phyloP scores from a whole-genome alignment of 1,140 invertebrate species.

The Drosophila nebulosa region DNA sequence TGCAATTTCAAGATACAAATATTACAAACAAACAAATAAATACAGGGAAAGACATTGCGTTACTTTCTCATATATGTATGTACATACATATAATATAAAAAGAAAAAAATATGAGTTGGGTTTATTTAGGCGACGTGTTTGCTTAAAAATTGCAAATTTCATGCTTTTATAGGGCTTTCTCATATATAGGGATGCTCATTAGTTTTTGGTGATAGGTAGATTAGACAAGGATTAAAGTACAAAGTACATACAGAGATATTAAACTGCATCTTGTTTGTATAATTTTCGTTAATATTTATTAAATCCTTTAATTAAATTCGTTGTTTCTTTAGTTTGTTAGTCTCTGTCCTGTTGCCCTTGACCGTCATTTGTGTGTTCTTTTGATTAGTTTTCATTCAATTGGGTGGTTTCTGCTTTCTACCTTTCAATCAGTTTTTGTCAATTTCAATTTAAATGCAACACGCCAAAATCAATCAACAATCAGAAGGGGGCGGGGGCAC shows the following conservation, averaged over 20 bases:
- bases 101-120: not conserved
- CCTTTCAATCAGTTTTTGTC: conserved; percentile 65
- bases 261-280: no score
- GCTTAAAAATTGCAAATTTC: not conserved
- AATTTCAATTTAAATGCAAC: conserved; percentile 55
- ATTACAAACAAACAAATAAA: not conserved
- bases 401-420: conserved; percentile 9
- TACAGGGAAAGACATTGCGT: not conserved
- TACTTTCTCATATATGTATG: not conserved
- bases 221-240: no score
- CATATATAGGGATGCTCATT: no score
- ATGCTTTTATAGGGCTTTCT: not conserved
- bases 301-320: no score
- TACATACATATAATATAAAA: not conserved
- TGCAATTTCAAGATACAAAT: not conserved
- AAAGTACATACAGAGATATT: no score
- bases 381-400: conserved; percentile 17
- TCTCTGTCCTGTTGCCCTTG: not conserved
- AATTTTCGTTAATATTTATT: no score
- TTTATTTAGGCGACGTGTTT: not conserved
- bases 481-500: not conserved
- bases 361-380: not conserved
- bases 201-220: no score
- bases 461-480: conserved; percentile 42
- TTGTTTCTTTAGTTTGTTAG: no score